Evolutionary conservation across 2,797 vertebrate genomes (phyloP).

Genomic region (Psittacula echo): DNA sequence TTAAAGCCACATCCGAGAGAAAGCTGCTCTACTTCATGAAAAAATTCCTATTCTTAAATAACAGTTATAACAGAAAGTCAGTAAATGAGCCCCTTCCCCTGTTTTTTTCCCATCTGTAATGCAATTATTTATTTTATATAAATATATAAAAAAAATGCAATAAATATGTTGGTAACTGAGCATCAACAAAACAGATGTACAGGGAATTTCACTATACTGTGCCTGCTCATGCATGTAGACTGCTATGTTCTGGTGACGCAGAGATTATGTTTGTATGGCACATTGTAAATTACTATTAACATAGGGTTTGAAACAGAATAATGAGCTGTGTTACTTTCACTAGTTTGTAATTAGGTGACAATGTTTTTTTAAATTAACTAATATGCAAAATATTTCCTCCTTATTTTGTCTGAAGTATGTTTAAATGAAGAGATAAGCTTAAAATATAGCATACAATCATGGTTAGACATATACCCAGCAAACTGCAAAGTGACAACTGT

Average conservation of each 20-base stretch:
- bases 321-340: neutral
- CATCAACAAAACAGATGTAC: neutral
- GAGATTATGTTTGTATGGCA: neutral
- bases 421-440: neutral
- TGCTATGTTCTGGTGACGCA: accelerated
- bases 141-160: neutral
- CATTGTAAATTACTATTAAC: neutral
- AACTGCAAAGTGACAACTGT: neutral
- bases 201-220: neutral
- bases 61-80: neutral
- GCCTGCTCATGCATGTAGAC: neutral
- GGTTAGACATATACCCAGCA: neutral
- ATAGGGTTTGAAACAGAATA: neutral
- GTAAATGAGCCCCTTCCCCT: neutral
- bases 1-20: neutral
- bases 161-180: neutral
- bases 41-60: neutral
- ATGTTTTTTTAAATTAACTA: neutral
- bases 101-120: neutral
- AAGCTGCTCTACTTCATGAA: neutral
- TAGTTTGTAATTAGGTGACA: neutral
- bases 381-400: neutral
- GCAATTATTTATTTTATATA: neutral
- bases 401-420: neutral
- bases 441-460: neutral